Evolutionary conservation across 2,797 vertebrate genomes (phyloP).

Genomic region (Platyrinchus mystaceus): DNA sequence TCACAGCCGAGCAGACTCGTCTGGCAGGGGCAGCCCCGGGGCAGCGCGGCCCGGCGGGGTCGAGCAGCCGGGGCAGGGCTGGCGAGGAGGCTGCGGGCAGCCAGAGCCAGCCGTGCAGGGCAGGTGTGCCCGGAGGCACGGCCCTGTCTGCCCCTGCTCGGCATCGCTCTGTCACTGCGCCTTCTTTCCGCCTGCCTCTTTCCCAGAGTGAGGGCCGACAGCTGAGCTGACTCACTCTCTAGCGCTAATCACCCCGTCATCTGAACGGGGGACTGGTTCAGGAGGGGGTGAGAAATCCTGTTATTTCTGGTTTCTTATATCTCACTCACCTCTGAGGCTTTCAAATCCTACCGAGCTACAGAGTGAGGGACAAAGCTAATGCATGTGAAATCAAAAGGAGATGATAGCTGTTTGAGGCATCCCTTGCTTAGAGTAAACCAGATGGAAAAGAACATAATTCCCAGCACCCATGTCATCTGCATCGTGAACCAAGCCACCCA

Average conservation of each 20-base stretch:
- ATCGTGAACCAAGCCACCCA: background rate
- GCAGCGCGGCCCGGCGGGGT: background rate
- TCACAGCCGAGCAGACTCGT: background rate
- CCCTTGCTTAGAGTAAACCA: background rate
- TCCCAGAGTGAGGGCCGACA: background rate
- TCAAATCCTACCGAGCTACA: background rate
- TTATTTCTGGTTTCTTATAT: background rate
- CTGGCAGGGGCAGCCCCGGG: background rate
- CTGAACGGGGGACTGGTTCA: background rate
- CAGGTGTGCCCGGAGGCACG: accelerated
- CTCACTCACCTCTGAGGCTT: background rate
- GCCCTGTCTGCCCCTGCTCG: background rate
- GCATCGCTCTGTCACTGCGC: accelerated
- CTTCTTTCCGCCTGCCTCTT: background rate
- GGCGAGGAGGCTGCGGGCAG: background rate
- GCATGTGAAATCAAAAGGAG: background rate
- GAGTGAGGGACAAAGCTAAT: background rate
- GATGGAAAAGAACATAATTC: background rate
- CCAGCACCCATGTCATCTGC: background rate
- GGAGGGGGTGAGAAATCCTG: background rate
- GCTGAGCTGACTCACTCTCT: background rate
- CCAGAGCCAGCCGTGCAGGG: accelerated
- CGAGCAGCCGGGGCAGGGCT: background rate
- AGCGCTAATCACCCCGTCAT: background rate
- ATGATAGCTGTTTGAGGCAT: accelerated